Conservation (phyloP, 2,113 vertebrate species). For the Poicephalus gulielmi region DNA sequence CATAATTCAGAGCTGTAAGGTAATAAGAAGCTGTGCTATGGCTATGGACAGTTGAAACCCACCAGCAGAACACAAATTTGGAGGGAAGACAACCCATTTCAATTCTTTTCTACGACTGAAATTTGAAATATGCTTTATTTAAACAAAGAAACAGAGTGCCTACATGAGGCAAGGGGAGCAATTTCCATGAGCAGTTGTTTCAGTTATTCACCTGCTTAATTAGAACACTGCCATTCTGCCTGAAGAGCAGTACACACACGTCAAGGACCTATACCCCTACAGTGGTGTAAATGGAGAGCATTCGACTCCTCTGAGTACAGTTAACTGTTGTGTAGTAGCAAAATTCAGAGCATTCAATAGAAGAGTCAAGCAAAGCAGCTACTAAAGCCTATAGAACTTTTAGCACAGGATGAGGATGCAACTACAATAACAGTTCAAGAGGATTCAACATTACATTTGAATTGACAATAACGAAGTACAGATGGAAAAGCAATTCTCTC, state of each 20-base stretch:
- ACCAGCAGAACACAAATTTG: neutral
- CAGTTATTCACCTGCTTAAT: neutral
- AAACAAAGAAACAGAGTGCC: neutral
- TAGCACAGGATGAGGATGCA: neutral
- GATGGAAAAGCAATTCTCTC: neutral
- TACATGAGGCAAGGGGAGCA: neutral
- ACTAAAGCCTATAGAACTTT: neutral
- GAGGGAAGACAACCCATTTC: neutral
- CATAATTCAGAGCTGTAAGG: neutral
- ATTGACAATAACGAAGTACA: neutral
- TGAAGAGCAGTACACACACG: neutral
- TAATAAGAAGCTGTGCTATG: neutral
- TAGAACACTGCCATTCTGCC: neutral
- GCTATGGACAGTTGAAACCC: neutral
- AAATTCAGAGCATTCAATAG: neutral
- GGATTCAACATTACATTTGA: neutral
- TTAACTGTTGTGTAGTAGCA: neutral
- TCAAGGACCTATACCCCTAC: neutral
- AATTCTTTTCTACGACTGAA: neutral
- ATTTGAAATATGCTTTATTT: constrained; percentile 6
- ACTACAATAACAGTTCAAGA: neutral
- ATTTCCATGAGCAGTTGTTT: neutral
- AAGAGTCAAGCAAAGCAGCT: neutral
- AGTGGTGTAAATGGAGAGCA: neutral
- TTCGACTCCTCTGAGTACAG: neutral